Percentiles rank a stretch among this genome's conserved stretches.
Conservation (phyloP, 2,797 vertebrate species). For the Erpetoichthys calabaricus region DNA sequence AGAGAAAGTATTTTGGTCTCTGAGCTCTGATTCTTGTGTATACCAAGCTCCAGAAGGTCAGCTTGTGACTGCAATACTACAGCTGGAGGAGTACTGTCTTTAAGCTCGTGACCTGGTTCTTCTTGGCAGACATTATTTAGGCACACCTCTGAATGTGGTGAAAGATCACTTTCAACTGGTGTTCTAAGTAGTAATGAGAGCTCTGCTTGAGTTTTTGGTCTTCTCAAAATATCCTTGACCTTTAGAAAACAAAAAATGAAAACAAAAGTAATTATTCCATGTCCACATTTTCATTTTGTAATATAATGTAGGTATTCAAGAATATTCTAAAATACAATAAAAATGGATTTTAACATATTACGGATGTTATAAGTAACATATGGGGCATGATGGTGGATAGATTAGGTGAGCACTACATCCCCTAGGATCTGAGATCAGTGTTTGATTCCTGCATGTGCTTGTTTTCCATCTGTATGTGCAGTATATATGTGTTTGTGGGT, state of each 20-base stretch:
- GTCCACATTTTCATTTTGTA: too few relatives aligned
- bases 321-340: too few relatives aligned
- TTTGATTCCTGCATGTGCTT: too few relatives aligned
- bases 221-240: slow-evolving; percentile 15
- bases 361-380: too few relatives aligned
- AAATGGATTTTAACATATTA: too few relatives aligned
- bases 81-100: slow-evolving; percentile 3
- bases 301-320: too few relatives aligned
- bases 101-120: slow-evolving; percentile 19
- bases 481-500: too few relatives aligned
- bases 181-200: slow-evolving; percentile 13
- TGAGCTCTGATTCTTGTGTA: slow-evolving; percentile 2
- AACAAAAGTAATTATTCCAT: neutral
- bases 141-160: slow-evolving; percentile 10
- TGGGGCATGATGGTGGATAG: too few relatives aligned
- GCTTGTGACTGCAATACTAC: slow-evolving; percentile 8
- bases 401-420: too few relatives aligned
- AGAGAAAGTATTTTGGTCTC: slow-evolving; percentile 5
- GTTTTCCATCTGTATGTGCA: too few relatives aligned
- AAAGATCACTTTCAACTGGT: neutral
- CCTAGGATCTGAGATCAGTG: too few relatives aligned
- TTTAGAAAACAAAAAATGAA: slow-evolving; percentile 16
- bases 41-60: slow-evolving; percentile 17
- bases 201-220: slow-evolving; percentile 8
- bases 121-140: slow-evolving; percentile 23